Evolutionary conservation across 2,888 invertebrate genomes (phyloP), one percentile per base, ranked within the genome.

Genomic region (Tetropium fuscum): DNA sequence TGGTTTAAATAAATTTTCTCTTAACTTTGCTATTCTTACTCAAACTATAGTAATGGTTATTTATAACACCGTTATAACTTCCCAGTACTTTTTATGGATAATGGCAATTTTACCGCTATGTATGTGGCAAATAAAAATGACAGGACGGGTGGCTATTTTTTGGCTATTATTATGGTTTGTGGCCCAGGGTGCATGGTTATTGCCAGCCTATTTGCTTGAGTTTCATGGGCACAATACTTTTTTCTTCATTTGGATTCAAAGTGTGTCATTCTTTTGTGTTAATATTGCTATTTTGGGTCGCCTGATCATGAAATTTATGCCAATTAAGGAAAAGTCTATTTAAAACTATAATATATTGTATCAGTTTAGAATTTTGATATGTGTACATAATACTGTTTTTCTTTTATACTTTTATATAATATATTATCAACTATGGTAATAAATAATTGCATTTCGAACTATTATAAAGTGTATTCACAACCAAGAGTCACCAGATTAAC

Each of bases 41-140:
- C 90, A 94, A 75, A 92, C 97, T 0, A 90, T 94, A 58, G 88
- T 93, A 1, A 88, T 98, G 78, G 98, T 99, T 0, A 88, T 92
- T 1, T 97, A 93, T 74, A 99, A 99, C 82, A 93, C 95, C 70
- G 98, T 99, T 0, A 87, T 97, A 77, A 99, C 99, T 0, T 97
- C 98, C 3, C 99, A 98, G 77, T 98, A 98, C 79, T 97, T 97
- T 72, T 87, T 98, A 44, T 99, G 99, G 99, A 97, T 96, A 76
- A 81, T 98, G 58, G 92, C 94, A 1, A 80, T 98, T 4, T 80
- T 98, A 11, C 98, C 99, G 0, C 75, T 96, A 15, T 89, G 93
- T 58, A 81, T 91, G 0, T 91, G 92, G 65, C 87, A 88, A 74
- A 85, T 95, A 19, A 84, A 84, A 62, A 82, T 90, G 58, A 81